Evolutionary conservation across 2,113 vertebrate species (phyloP).

Genomic region (Falco punctatus): DNA sequence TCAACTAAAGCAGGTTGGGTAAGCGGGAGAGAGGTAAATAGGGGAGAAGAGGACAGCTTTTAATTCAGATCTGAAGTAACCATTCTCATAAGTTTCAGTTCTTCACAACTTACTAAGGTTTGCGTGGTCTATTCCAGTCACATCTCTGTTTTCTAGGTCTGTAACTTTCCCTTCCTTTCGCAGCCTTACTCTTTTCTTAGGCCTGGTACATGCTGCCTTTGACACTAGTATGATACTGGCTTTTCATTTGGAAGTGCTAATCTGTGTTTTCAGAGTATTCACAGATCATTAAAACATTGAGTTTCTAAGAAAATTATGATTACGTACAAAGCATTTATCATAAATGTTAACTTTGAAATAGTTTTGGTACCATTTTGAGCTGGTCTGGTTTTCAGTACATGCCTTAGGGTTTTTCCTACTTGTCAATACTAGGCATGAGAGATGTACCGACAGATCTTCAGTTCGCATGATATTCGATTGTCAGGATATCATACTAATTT

Average conservation of each 20-base stretch:
- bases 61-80: background rate
- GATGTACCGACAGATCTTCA: background rate
- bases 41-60: background rate
- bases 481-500: background rate
- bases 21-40: background rate
- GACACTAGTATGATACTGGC: background rate
- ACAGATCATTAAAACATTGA: background rate
- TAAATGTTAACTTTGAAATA: background rate
- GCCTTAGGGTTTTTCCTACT: background rate
- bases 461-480: background rate
- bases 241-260: background rate
- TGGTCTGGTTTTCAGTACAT: background rate
- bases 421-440: background rate
- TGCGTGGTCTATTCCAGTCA: background rate
- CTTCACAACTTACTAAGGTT: background rate
- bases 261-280: background rate
- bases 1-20: background rate
- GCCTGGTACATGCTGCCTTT: background rate
- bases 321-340: background rate
- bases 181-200: background rate
- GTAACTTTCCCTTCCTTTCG: background rate
- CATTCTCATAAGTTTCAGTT: background rate
- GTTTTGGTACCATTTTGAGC: background rate
- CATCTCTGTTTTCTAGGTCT: background rate
- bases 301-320: background rate